Evolutionary conservation across 2,888 invertebrate species (phyloP).

Genomic region (Erebia epiphron): DNA sequence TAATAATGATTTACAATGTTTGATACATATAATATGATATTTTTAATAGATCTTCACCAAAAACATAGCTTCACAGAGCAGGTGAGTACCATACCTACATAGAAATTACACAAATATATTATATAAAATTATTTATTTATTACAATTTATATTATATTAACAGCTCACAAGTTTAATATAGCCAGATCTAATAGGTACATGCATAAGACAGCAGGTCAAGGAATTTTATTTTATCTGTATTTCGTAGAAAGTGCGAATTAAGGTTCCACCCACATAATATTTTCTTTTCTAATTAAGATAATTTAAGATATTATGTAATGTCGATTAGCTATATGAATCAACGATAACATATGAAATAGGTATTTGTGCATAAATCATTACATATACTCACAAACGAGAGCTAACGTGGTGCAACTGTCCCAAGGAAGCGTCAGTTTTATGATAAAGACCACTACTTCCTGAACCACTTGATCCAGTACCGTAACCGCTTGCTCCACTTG

Average conservation of each 20-base stretch:
- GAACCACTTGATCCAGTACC: constrained; percentile 3
- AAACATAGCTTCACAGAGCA: neutral
- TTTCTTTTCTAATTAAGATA: neutral
- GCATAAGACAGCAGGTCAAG: too few species aligned
- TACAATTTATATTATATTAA: too few species aligned
- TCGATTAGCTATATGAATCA: neutral
- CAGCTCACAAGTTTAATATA: too few species aligned
- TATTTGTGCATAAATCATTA: neutral
- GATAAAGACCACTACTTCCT: constrained; percentile 5
- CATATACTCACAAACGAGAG: constrained; percentile 18
- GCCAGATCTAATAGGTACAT: too few species aligned
- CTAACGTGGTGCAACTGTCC: constrained; percentile 6
- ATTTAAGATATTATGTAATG: neutral
- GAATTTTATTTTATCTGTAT: too few species aligned
- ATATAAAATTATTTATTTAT: neutral
- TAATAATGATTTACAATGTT: neutral
- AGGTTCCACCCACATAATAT: neutral
- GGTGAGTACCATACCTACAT: neutral
- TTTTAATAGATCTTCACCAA: neutral
- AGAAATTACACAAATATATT: neutral
- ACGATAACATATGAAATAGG: neutral
- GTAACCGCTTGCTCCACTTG: neutral
- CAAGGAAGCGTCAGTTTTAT: constrained; percentile 8
- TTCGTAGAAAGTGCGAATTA: too few species aligned
- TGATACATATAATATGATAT: neutral